A percentile compares a stretch with the other conserved stretches of the same genome.
phyloP scores from a whole-genome alignment of 2,797 vertebrate genomes.

The Sebastiscus albofasciatus region DNA sequence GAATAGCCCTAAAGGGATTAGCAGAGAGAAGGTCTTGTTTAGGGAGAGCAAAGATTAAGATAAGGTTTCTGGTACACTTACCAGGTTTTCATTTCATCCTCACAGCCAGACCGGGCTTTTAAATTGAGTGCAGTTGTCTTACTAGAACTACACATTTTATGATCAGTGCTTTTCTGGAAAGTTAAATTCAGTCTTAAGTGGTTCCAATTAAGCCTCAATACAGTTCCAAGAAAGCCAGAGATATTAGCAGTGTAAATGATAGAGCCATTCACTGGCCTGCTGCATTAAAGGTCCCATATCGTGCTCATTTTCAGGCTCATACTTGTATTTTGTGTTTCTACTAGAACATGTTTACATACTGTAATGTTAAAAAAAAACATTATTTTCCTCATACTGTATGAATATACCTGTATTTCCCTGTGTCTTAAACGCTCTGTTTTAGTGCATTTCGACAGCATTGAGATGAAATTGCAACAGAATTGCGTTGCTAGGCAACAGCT shows the following conservation, averaged over 20 bases:
- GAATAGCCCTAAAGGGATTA: conserved; percentile 44
- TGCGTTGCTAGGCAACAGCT: too few species aligned
- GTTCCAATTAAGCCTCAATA: conserved; percentile 1
- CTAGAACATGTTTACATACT: too few species aligned
- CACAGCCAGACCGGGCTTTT: conserved; percentile 12
- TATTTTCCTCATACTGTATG: too few species aligned
- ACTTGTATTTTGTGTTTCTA: too few species aligned
- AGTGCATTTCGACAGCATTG: too few species aligned
- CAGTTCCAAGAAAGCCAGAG: neutral
- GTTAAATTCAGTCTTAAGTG: neutral
- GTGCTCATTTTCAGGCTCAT: too few species aligned
- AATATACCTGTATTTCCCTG: too few species aligned
- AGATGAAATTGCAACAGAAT: too few species aligned
- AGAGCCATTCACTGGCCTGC: neutral
- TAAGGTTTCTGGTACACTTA: conserved; percentile 60
- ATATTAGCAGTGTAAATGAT: conserved; percentile 2
- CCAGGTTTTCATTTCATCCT: conserved; percentile 51
- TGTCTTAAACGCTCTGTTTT: too few species aligned
- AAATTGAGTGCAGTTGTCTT: neutral
- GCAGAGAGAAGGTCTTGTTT: conserved; percentile 43
- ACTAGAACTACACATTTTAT: neutral
- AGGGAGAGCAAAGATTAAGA: conserved; percentile 62
- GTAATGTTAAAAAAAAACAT: too few species aligned
- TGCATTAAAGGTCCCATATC: neutral
- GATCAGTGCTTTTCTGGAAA: neutral